Evolutionary conservation across 64 coral and sea anemone species (phyloP).

Genomic region (Trachythela sp.): DNA sequence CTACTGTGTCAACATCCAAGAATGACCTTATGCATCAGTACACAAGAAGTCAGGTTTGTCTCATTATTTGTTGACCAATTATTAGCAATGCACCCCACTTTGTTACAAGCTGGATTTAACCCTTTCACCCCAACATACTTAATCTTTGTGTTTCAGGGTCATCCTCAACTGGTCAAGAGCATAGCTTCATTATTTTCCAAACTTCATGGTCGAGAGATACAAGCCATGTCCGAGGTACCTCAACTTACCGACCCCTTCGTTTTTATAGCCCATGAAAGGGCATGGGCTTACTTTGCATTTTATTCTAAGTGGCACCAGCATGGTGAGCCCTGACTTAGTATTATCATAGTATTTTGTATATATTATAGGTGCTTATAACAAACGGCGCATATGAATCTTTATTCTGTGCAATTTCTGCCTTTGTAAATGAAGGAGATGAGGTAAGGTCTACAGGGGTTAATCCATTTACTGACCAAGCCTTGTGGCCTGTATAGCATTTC

Average conservation of each 20-base stretch:
- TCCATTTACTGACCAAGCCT: no score
- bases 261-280: neutral
- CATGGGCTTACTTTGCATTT: no score
- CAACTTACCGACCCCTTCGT: neutral
- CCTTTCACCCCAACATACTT: neutral
- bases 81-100: no score
- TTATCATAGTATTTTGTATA: neutral
- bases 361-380: constrained; percentile 61
- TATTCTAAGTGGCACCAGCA: no score
- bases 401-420: constrained; percentile 61
- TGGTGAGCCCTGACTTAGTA: no score
- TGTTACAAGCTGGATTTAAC: constrained; percentile 9
- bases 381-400: constrained; percentile 91
- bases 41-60: constrained; percentile 79
- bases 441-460: no score
- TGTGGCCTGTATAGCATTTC: no score
- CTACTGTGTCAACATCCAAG: constrained; percentile 19
- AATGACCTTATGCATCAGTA: constrained; percentile 54
- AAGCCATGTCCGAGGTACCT: constrained; percentile 78
- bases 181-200: constrained; percentile 69
- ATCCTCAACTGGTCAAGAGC: constrained; percentile 65
- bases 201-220: constrained; percentile 54
- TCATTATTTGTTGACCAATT: neutral
- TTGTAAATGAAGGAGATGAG: constrained; percentile 88
- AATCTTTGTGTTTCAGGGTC: constrained; percentile 53